Evolutionary conservation across 2,888 invertebrate species (phyloP), one percentile per base, ranked within the genome.

Genomic region (Clistopyga incitator): DNA sequence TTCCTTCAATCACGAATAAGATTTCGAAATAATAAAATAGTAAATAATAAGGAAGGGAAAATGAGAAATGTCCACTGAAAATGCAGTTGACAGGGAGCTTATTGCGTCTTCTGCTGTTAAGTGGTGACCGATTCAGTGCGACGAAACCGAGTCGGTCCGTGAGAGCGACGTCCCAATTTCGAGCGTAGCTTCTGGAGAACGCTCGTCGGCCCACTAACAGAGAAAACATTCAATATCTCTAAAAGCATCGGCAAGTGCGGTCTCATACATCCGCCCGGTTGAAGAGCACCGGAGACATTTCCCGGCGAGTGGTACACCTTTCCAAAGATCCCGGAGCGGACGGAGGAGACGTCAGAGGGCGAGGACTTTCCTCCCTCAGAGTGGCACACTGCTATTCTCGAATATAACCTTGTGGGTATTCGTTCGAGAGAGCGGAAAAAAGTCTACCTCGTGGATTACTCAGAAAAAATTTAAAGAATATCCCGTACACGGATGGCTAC

Each of bases 201-300:
- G 42, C 42, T 64, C 20, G 18, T 64, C 42, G 18, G 10, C 64
- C 10, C 20, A 20, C 10, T 42, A 64, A 38, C 45, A 20, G 38
- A 59, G 71, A 68, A 25, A 77, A 70, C 47, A 68, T 81, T 81
- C 80, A 84, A 84, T 84, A 80, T 81, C 68, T 64, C 77, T 84
- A 84, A 84, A 78, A 84, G 84, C 84, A 84, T 81, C 74, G 72
- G 80, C 80, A 70, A 78, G 42, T 68, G 38, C 61, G 67, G 34
- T 25, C 29, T n/a, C 29, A n/a, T 50, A 64, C 42, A 71, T 34
- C 11, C 50, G 47, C 47, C 11, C 23, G 61, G 34, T 20, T 50
- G 50, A 64, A 74, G 74, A 38, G 64, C 75, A 72, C n/a, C 59
- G 64, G 34, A 50, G 38, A 75, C 61, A 75, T 75, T 75, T 52